Percentiles rank a stretch among this genome's conserved stretches.
Evolutionary conservation across 1,140 invertebrate species (phyloP).

Genomic region (Leptopilina clavipes): DNA sequence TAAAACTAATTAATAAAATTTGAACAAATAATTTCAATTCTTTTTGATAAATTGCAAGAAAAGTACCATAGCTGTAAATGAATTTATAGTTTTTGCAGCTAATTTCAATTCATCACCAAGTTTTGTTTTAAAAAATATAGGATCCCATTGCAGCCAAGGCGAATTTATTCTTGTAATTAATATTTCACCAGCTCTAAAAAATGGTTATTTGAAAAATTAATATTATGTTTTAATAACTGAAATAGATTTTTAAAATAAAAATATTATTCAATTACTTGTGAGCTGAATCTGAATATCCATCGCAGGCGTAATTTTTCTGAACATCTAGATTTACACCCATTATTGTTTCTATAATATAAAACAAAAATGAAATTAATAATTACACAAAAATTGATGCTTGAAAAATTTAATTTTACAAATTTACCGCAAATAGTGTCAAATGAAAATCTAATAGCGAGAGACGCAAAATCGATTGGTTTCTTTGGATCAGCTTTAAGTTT

Average conservation of each 20-base stretch:
- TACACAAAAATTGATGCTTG: neutral
- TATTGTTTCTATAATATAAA: constrained; percentile 81
- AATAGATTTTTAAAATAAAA: constrained; percentile 38
- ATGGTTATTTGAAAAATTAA: constrained; percentile 23
- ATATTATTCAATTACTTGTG: constrained; percentile 77
- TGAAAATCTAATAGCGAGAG: neutral
- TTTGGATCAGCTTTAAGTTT: neutral
- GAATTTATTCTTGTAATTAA: constrained; percentile 53
- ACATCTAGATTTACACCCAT: constrained; percentile 88
- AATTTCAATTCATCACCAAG: constrained; percentile 58
- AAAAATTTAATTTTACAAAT: neutral
- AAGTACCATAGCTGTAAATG: constrained; percentile 60
- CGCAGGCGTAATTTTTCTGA: constrained; percentile 81
- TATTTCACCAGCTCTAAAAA: constrained; percentile 39
- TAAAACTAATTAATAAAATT: neutral
- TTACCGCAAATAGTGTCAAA: constrained; percentile 6
- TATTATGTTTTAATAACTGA: no score
- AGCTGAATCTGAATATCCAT: constrained; percentile 82
- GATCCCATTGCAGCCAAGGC: constrained; percentile 60
- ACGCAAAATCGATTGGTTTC: neutral
- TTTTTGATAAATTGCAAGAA: no score
- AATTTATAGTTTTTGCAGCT: constrained; percentile 59
- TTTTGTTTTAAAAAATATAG: constrained; percentile 54
- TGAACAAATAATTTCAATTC: neutral
- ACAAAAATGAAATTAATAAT: constrained; percentile 4